Conservation (phyloP, 2,797 vertebrate genomes). For the Gymnoscopelus microlampas region DNA sequence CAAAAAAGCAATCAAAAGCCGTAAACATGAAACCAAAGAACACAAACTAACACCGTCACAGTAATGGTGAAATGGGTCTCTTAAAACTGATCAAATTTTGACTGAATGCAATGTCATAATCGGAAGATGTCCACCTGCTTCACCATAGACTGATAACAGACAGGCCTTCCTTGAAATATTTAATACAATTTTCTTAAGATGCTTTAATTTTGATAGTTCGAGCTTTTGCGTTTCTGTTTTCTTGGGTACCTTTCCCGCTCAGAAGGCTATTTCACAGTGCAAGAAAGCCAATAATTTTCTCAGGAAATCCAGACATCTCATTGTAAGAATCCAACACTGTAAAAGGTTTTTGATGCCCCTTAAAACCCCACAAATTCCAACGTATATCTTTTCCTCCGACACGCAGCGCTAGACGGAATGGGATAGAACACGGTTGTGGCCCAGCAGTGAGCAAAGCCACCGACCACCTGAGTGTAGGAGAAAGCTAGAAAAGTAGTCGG, state of each 20-base stretch:
- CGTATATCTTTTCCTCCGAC: no score
- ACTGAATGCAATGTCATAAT: background rate
- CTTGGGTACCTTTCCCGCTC: no score
- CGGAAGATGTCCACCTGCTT: background rate
- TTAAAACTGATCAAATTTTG: background rate
- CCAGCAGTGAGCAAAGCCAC: conserved; percentile 16
- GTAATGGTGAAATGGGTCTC: background rate
- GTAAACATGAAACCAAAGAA: conserved; percentile 20
- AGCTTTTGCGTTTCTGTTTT: no score
- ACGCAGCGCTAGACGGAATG: background rate
- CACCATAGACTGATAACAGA: background rate
- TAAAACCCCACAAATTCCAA: background rate
- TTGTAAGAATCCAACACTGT: background rate
- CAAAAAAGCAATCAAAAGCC: conserved; percentile 20
- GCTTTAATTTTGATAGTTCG: no score
- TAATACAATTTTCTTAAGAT: no score
- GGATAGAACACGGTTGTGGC: background rate
- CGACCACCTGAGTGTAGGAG: conserved; percentile 5
- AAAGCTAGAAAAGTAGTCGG: background rate
- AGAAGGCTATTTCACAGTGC: no score
- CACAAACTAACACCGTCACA: background rate
- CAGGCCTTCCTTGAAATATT: no score
- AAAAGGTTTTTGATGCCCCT: background rate
- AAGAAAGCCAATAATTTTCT: no score
- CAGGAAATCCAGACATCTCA: background rate